These are phyloP conservation scores for Pseudomyrmex cubaensis DNA, from an alignment of 1,140 invertebrate species.

Conservation along the genomic window DNA sequence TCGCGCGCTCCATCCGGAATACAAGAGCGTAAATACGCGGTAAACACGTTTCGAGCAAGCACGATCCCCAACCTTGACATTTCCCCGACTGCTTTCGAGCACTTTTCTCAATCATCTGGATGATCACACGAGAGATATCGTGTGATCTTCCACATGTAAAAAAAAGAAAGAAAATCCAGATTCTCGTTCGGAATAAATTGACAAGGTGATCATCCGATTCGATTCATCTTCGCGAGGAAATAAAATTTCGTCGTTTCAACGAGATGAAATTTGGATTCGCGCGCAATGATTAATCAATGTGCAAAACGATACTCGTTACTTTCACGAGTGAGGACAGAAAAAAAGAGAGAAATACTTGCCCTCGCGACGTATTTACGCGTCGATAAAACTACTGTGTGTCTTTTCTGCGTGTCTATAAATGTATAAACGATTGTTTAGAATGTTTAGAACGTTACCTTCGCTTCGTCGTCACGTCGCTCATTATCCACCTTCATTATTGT, in stretches of 20 bases:
- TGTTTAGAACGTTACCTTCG: too few species aligned
- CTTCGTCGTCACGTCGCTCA: neutral
- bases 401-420: neutral
- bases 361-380: neutral
- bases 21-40: conserved; percentile 31
- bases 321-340: neutral
- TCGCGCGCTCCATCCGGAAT: conserved; percentile 1
- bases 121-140: neutral
- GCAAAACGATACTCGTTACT: neutral
- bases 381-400: neutral
- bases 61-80: conserved; percentile 68
- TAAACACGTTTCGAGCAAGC: conserved; percentile 43
- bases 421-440: neutral
- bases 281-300: neutral
- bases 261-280: conserved; percentile 2
- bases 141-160: neutral
- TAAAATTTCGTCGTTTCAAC: neutral
- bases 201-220: neutral
- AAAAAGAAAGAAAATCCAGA: neutral
- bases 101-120: conserved; percentile 19
- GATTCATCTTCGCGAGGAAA: neutral
- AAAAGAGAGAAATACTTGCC: neutral
- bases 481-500: conserved; percentile 2
- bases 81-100: conserved; percentile 35
- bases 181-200: conserved; percentile 31